phyloP scores from a whole-genome alignment of 2,888 invertebrate genomes.

The Himalopsyche kuldschensis region DNA sequence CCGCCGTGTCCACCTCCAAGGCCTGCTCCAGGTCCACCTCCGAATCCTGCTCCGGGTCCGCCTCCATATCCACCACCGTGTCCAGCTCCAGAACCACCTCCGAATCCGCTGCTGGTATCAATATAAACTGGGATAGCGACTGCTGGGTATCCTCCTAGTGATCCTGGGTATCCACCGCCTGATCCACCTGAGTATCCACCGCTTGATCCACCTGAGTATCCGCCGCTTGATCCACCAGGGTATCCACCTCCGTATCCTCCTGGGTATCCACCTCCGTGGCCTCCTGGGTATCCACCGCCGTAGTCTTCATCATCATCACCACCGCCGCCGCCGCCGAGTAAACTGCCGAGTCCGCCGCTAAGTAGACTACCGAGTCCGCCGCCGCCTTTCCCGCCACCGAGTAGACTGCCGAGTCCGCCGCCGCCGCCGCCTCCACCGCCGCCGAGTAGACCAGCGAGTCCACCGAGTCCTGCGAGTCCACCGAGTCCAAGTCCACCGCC shows the following conservation, averaged over 20 bases:
- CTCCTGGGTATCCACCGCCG: neutral
- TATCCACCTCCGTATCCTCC: constrained; percentile 40
- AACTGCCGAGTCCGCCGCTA: too few species aligned
- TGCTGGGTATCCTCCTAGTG: neutral
- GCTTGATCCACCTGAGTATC: constrained; percentile 26
- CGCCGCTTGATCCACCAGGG: constrained; percentile 6
- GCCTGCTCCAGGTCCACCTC: constrained; percentile 30
- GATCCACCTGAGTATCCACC: neutral
- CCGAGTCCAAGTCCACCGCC: neutral
- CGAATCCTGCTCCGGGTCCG: constrained; percentile 27
- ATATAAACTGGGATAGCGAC: constrained; percentile 11
- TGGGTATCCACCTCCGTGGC: constrained; percentile 39
- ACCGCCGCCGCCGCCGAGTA: constrained; percentile 2
- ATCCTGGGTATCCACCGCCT: constrained; percentile 23
- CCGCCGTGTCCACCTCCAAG: constrained; percentile 1
- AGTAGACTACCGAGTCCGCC: too few species aligned
- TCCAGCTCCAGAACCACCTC: neutral
- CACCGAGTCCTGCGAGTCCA: constrained; percentile 37
- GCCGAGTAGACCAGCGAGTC: constrained; percentile 39
- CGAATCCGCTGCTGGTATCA: neutral
- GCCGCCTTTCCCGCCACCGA: too few species aligned
- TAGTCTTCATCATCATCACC: constrained; percentile 39
- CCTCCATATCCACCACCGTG: constrained; percentile 35
- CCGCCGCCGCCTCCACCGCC: constrained; percentile 39
- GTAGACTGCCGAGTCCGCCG: constrained; percentile 25